Percentiles rank a stretch among this genome's conserved stretches.
phyloP scores from a whole-genome alignment of 2,888 invertebrate genomes.

The Deroplatys truncata region DNA sequence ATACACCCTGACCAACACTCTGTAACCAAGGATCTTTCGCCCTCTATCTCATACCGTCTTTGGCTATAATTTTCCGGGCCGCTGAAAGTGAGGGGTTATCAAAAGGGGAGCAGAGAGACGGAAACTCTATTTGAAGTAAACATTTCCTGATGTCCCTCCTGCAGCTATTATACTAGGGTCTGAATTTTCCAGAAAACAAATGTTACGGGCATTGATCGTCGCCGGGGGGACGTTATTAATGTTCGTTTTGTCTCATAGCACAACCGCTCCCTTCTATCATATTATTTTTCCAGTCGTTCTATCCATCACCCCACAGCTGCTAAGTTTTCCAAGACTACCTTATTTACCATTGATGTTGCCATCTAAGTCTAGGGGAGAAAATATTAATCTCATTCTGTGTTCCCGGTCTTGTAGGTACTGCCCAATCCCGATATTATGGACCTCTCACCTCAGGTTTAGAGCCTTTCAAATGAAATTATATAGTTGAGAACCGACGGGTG shows the following conservation, averaged over 20 bases:
- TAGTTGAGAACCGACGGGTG: too few species aligned
- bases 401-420: background rate
- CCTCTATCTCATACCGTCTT: background rate
- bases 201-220: background rate
- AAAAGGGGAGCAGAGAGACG: background rate
- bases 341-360: background rate
- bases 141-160: background rate
- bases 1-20: background rate
- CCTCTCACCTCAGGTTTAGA: background rate
- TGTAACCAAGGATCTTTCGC: background rate
- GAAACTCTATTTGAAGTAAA: background rate
- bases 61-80: background rate
- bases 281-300: background rate
- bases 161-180: background rate
- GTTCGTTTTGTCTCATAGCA: background rate
- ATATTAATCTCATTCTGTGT: background rate
- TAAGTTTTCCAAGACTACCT: background rate
- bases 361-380: background rate
- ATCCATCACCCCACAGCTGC: background rate
- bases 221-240: background rate
- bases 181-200: background rate
- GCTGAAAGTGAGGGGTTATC: background rate
- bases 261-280: background rate
- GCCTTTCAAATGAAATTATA: too few species aligned
- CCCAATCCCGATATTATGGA: background rate